Evolutionary conservation across 2,888 invertebrate genomes (phyloP).

Genomic region (Vesta saturnalis): DNA sequence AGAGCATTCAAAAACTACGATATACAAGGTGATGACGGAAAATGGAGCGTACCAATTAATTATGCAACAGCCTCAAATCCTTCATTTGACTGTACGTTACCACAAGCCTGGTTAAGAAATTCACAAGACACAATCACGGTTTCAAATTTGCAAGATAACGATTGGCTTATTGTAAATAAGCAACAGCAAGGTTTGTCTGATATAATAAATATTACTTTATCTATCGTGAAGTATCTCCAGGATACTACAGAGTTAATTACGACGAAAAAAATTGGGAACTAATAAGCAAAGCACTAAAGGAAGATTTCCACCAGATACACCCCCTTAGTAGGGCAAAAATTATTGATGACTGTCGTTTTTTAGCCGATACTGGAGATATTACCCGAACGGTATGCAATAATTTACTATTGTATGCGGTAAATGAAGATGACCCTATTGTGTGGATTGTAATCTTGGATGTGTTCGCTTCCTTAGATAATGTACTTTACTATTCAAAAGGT

Average conservation of each 20-base stretch:
- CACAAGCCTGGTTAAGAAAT: too few relatives aligned
- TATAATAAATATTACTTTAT: too few relatives aligned
- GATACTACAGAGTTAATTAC: conserved; percentile 80
- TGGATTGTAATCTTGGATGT: conserved; percentile 65
- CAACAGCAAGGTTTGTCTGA: too few relatives aligned
- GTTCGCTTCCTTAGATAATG: conserved; percentile 40
- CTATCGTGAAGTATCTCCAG: too few relatives aligned
- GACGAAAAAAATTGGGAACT: conserved; percentile 79
- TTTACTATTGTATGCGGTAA: conserved; percentile 67
- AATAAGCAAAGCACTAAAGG: conserved; percentile 63
- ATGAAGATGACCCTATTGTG: conserved; percentile 71
- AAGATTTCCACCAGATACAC: conserved; percentile 64
- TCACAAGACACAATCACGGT: too few relatives aligned
- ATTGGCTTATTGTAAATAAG: too few relatives aligned
- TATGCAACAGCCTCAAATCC: too few relatives aligned
- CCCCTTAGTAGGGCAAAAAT: conserved; percentile 76
- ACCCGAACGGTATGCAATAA: conserved; percentile 66
- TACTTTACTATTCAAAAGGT: conserved; percentile 30
- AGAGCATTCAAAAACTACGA: conserved; percentile 53
- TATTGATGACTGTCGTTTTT: conserved; percentile 76
- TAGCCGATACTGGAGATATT: conserved; percentile 69
- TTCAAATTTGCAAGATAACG: too few relatives aligned
- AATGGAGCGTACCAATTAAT: too few relatives aligned
- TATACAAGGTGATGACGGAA: too few relatives aligned
- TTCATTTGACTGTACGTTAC: too few relatives aligned